Percentiles rank a stretch among this genome's conserved stretches.
These are phyloP conservation scores for Ellobius talpinus DNA, from an alignment of 2,113 vertebrate genomes.

Conservation along the genomic window DNA sequence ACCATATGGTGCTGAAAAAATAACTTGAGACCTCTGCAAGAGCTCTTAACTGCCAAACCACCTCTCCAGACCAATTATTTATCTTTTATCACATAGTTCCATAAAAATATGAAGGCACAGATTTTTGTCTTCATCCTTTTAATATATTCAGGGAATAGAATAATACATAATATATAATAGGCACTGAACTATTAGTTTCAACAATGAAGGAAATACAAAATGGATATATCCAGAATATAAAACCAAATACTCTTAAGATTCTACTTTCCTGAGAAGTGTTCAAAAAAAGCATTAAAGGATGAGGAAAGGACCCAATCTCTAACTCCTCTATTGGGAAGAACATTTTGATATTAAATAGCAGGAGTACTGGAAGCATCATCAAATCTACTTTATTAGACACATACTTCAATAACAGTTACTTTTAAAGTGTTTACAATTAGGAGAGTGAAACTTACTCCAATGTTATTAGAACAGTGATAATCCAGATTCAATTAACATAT, in stretches of 20 bases:
- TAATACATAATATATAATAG: neutral
- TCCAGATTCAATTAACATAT: neutral
- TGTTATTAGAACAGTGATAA: conserved; percentile 32
- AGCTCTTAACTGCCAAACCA: neutral
- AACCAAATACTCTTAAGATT: neutral
- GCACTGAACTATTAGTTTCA: conserved; percentile 27
- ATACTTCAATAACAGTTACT: neutral
- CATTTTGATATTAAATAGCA: conserved; percentile 5
- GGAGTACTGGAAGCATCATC: neutral
- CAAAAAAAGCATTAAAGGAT: conserved; percentile 49
- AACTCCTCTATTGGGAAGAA: neutral
- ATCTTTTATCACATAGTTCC: neutral
- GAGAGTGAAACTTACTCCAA: neutral
- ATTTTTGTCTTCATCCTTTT: neutral
- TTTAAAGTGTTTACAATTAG: neutral
- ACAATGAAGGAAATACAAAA: conserved; percentile 22
- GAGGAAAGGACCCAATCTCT: neutral
- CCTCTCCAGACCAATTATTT: neutral
- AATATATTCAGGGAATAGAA: neutral
- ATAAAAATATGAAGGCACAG: neutral
- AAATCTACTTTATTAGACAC: neutral
- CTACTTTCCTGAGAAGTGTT: conserved; percentile 28
- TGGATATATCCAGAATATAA: neutral
- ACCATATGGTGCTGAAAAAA: neutral
- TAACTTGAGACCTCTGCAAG: neutral